Base-by-base conservation (phyloP, 2,888 invertebrate species). In the Theretra japonica region DNA sequence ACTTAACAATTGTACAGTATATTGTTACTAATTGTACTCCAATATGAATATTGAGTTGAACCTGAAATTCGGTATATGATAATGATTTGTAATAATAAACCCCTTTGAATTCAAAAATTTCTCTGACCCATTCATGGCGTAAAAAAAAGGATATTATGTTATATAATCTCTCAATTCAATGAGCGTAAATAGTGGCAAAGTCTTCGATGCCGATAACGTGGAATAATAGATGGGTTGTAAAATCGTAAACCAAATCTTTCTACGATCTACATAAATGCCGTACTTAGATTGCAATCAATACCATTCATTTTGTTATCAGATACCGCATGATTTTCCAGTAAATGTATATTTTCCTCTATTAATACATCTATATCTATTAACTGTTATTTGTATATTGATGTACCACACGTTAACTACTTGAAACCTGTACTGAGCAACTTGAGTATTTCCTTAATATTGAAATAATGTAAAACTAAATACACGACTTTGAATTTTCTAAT, bases 1-100 rank as follows among this genome's bases (percentile, higher is more conserved):
- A 28, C 17, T 57, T 30, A 57, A 56, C 57, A 21, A 21, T n/a
- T 68, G 25, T 62, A 70, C 53, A 21, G 56, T 57, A 41, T 48
- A 48, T 17, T 25, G 17, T 48, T 23, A 48, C 21, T 48, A 60
- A 30, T 59, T 15, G 25, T 28, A 59, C 8, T 21, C 8, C 1
- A 59, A 15, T 30, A 15, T 58, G 15, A 60, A 30, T 28, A 7
- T 15, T 60, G 6, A 60, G 15, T 60, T 62, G 41, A 15, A 41
- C 15, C 41, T 60, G 33, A 33, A 62, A 21, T 53, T 53, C 41
- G 41, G 53, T 53, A n/a, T 53, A 15, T 53, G 53, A 19, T 53
- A 53, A 53, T 53, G 6, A 53, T 53, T 53, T 53, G 53, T 53
- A 53, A n/a, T 8, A 48, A 48, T 48, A 48, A 48, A 15, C 2